Conservation (phyloP, 1,140 invertebrate species). For the Berghia stephanieae region DNA sequence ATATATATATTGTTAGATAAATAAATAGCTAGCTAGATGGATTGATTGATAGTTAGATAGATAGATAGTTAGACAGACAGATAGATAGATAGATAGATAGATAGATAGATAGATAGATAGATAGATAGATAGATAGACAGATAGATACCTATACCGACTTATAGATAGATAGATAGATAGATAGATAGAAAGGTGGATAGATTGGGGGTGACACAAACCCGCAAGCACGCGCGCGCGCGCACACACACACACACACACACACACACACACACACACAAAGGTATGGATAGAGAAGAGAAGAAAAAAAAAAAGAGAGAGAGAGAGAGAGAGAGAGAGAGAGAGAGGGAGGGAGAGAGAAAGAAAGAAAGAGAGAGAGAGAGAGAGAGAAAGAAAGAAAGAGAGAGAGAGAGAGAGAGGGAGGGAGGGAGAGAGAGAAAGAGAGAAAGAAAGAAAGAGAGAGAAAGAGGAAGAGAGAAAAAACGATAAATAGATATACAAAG, state of each 20-base stretch:
- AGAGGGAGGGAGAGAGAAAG: background rate
- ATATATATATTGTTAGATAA: no score
- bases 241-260: constrained; percentile 19
- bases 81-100: no score
- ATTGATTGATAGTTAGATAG: no score
- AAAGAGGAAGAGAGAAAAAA: background rate
- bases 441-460: background rate
- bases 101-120: no score
- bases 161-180: no score
- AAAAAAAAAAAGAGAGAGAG: background rate
- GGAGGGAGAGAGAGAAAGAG: background rate
- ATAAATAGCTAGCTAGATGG: no score
- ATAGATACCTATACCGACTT: no score
- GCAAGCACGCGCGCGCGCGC: background rate
- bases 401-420: background rate
- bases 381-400: background rate
- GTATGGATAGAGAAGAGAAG: background rate
- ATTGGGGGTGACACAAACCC: no score
- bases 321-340: constrained; percentile 11
- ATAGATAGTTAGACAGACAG: no score
- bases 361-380: background rate
- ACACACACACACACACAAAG: background rate
- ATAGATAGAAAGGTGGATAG: no score
- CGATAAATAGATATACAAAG: background rate
- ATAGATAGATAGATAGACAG: no score